Conservation (phyloP, 2,888 invertebrate genomes). For the Thysanoteuthis rhombus region DNA sequence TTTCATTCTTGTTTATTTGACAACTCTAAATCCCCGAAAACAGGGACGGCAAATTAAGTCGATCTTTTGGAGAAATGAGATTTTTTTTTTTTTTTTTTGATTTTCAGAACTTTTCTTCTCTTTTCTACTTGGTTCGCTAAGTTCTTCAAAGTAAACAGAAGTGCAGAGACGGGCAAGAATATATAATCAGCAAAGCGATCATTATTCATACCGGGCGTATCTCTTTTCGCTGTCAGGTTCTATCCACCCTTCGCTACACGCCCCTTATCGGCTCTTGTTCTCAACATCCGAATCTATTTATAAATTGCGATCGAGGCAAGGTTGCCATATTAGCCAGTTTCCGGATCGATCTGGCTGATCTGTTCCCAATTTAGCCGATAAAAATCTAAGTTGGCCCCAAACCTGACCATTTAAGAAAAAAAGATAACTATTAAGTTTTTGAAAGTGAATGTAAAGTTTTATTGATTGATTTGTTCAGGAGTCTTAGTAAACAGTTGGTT, state of each 20-base stretch:
- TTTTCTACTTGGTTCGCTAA: neutral
- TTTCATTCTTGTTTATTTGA: too few relatives aligned
- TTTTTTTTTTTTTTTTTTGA: too few relatives aligned
- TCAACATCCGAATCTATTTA: neutral
- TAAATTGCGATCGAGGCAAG: neutral
- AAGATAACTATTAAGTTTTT: neutral
- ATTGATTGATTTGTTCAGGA: too few relatives aligned
- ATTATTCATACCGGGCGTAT: neutral
- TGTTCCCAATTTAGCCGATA: too few relatives aligned
- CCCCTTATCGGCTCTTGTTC: neutral
- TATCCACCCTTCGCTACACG: neutral
- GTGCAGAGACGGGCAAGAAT: neutral
- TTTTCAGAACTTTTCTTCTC: too few relatives aligned
- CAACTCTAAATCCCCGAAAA: neutral
- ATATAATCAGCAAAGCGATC: neutral
- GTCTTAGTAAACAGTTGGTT: too few relatives aligned
- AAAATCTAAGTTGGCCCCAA: neutral
- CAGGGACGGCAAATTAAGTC: neutral
- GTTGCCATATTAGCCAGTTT: too few relatives aligned
- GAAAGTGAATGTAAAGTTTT: too few relatives aligned
- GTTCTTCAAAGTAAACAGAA: neutral
- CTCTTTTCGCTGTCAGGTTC: neutral
- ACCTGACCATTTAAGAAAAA: neutral
- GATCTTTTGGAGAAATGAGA: neutral
- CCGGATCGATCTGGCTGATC: too few relatives aligned